Base-by-base conservation (phyloP, 2,797 vertebrate species). In the Aulostomus chinensis region DNA sequence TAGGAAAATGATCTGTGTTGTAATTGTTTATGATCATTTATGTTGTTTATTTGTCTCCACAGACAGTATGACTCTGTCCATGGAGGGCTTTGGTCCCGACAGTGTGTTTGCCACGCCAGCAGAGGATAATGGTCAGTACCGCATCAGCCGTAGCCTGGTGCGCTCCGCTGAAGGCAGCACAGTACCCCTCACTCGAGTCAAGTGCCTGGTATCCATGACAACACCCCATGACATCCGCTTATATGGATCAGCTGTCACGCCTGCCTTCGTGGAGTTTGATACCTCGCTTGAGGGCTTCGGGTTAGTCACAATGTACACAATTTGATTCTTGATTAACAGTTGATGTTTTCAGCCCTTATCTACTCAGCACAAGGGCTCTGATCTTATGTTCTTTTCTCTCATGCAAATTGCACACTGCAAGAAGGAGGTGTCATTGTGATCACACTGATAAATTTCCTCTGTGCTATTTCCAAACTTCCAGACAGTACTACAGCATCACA, bases 141-240 rank as follows among this genome's bases (percentile, higher is more conserved):
- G 95, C 33, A 98, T 99, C 86, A 98, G 95, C 84, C 94, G 91
- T 68, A 99, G 96, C 84, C 89, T 99, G 45, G 94, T 99, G 12
- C 97, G 97, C 68, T 96, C 96, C 1, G 93, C 95, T 8, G 97
- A 99, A 91, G 96, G 92, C 81, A 96, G 94, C 86, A 97, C 96
- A 1, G 97, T 99, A 6, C 97, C 97, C 22, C 90, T 99, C 60
- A 99, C 97, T 2, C 90, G 97, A 24, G 97, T 99, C 60, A 99
- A 99, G 78, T 99, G 97, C 71, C 91, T 99, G 76, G 97, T 99
- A 38, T 99, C 97, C 73, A 99, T 99, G 97, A 99, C 97, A 18
- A 99, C 97, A 7, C 97, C 97, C 9, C 96, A 98, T 1, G 97
- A 99, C 80, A 98, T 99, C 84, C 93, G 96, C 47, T 94, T 98